These are phyloP conservation scores for Rhodeus uyekii DNA, from an alignment of 2,797 vertebrate species.

Conservation along the genomic window DNA sequence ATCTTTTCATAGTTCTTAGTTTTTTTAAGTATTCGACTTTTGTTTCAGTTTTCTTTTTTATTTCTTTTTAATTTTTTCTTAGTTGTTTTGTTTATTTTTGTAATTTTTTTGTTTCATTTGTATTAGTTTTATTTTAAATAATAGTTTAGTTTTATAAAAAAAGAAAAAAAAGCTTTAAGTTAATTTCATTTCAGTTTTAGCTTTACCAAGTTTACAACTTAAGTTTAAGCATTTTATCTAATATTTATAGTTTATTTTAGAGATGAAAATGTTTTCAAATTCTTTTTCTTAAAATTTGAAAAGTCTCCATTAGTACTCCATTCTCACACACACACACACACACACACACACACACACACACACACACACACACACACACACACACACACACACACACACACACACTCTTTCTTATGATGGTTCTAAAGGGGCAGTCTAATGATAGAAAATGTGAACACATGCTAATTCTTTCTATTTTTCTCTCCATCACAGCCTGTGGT, in stretches of 20 bases:
- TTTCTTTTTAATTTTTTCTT: neutral
- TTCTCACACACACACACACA: too few relatives aligned
- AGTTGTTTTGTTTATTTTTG: neutral
- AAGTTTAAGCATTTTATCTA: neutral
- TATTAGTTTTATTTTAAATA: neutral
- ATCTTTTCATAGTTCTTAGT: neutral
- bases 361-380: too few relatives aligned
- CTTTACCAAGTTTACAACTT: neutral
- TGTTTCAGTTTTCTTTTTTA: neutral
- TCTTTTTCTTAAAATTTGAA: neutral
- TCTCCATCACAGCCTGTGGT: slow-evolving; percentile 81
- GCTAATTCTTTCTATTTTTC: slow-evolving; percentile 27
- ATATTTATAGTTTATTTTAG: neutral
- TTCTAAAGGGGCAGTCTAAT: slow-evolving; percentile 55
- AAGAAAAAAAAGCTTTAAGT: neutral
- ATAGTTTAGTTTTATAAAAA: too few relatives aligned
- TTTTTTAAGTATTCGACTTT: neutral
- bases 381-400: too few relatives aligned
- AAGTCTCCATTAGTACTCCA: neutral
- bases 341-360: too few relatives aligned
- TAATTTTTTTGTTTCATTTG: neutral
- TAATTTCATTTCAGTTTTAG: neutral
- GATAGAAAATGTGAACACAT: slow-evolving; percentile 2
- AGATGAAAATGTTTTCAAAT: too few relatives aligned
- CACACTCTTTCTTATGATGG: slow-evolving; percentile 44